Conservation (phyloP, 2,113 vertebrate species). For the Forbesichthys agassizii region DNA sequence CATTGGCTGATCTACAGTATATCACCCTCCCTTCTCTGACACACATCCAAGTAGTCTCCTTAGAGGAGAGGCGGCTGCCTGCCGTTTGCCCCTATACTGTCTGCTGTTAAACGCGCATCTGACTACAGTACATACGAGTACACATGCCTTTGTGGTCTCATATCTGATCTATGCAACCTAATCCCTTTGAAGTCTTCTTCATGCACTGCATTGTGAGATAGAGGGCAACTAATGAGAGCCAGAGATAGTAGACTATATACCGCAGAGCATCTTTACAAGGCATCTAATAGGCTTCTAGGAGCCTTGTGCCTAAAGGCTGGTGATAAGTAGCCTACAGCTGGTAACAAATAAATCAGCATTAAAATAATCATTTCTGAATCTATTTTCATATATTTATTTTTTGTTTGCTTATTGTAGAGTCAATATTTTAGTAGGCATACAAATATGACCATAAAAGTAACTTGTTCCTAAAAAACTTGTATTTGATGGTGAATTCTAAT, state of each 20-base stretch:
- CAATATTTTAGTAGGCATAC: background rate
- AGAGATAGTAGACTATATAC: constrained; percentile 26
- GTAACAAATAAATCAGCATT: too few relatives aligned
- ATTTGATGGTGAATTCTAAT: too few relatives aligned
- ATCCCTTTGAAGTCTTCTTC: constrained; percentile 65
- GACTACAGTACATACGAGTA: constrained; percentile 52
- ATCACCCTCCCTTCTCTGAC: constrained; percentile 35
- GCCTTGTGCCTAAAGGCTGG: background rate
- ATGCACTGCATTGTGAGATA: constrained; percentile 46
- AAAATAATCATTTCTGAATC: too few relatives aligned
- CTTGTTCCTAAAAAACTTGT: too few relatives aligned
- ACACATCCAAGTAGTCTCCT: constrained; percentile 19
- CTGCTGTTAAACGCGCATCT: constrained; percentile 48
- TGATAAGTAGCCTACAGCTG: background rate
- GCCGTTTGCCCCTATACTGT: constrained; percentile 57
- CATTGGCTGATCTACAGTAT: constrained; percentile 47
- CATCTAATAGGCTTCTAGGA: background rate
- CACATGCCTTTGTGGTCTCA: constrained; percentile 64
- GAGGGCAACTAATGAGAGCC: constrained; percentile 54
- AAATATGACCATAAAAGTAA: too few relatives aligned
- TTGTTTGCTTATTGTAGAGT: background rate
- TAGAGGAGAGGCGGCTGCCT: constrained; percentile 41
- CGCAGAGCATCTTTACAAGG: constrained; percentile 37
- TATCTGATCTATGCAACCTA: constrained; percentile 59
- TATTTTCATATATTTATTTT: background rate